phyloP scores from a whole-genome alignment of 30 jellyfish, hydroid and myxozoan species.

The Aurelia sp. region DNA sequence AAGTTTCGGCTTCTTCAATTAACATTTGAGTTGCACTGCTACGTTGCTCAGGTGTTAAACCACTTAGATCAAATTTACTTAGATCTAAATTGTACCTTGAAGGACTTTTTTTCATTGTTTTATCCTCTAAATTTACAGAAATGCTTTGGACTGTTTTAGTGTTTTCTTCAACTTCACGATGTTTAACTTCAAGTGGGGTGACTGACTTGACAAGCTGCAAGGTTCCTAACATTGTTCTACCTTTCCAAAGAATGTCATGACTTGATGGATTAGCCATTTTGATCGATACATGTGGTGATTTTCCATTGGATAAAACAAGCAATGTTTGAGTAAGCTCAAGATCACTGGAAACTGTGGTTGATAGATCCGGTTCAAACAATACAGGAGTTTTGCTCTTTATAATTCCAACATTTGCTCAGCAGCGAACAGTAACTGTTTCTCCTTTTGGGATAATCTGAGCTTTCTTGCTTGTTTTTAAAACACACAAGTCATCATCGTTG shows the following conservation, averaged over 20 bases:
- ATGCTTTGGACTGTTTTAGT: no score
- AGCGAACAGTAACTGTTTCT: conserved; percentile 8
- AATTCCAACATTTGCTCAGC: conserved; percentile 1
- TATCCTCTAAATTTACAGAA: no score
- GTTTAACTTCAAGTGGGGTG: conserved; percentile 19
- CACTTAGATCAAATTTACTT: conserved; percentile 3
- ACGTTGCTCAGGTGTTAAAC: conserved; percentile 12
- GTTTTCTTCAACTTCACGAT: not conserved
- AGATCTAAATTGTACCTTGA: not conserved
- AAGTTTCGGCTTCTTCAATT: conserved; percentile 8
- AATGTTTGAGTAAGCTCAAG: conserved; percentile 3
- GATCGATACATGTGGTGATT: conserved; percentile 6
- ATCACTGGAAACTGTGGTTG: not conserved
- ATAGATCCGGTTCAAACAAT: not conserved
- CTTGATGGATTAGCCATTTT: not conserved
- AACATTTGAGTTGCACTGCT: conserved; percentile 13
- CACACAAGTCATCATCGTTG: conserved; percentile 31
- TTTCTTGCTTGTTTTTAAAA: conserved; percentile 11
- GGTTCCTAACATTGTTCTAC: conserved; percentile 12
- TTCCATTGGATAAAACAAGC: conserved; percentile 1
- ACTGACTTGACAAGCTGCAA: conserved; percentile 13
- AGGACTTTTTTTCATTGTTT: no score
- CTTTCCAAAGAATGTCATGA: not conserved
- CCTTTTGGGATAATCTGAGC: conserved; percentile 24
- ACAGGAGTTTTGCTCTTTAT: not conserved